phyloP scores from a whole-genome alignment of 2,888 invertebrate genomes.

The Maniola hyperantus region DNA sequence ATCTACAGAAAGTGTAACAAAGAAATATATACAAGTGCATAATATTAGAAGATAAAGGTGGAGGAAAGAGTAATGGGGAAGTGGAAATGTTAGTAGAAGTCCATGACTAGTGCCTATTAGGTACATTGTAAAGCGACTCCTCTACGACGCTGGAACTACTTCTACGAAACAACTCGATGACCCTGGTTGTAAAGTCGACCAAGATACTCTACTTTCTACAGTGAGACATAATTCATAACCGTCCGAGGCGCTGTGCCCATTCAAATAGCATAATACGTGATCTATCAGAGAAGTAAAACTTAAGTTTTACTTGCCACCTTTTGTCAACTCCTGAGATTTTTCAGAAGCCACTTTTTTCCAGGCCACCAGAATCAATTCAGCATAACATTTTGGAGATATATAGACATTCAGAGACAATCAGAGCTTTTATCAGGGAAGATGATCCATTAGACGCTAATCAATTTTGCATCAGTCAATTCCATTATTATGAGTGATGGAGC shows the following conservation, averaged over 20 bases:
- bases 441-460: too few relatives aligned
- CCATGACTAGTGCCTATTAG: neutral
- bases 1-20: slow-evolving; percentile 3
- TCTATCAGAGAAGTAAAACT: neutral
- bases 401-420: neutral
- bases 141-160: slow-evolving; percentile 6
- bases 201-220: neutral
- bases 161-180: slow-evolving; percentile 7
- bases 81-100: neutral
- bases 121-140: neutral
- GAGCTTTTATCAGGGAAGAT: too few relatives aligned
- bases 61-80: slow-evolving; percentile 4
- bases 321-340: neutral
- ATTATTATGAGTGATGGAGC: too few relatives aligned
- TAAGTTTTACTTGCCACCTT: neutral
- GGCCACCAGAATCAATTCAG: too few relatives aligned
- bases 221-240: neutral
- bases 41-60: neutral
- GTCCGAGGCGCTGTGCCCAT: neutral
- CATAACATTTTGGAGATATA: too few relatives aligned
- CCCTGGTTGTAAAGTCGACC: neutral
- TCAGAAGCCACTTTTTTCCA: neutral
- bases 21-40: slow-evolving; percentile 14
- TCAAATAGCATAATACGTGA: neutral
- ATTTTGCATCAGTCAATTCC: too few relatives aligned